Base-by-base conservation (phyloP, 2,888 invertebrate species). In the Apodemia mormo region DNA sequence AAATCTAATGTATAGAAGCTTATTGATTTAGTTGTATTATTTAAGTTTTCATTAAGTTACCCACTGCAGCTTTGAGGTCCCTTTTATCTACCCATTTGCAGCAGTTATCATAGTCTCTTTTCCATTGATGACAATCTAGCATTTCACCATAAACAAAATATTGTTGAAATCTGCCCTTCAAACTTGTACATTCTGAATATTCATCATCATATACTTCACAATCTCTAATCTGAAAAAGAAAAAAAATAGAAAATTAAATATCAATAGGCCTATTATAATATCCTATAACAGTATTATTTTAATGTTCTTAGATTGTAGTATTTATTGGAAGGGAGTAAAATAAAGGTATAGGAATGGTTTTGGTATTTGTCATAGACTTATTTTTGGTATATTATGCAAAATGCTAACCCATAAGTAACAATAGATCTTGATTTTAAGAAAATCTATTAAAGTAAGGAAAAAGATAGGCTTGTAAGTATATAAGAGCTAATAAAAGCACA, bases 141-240 rank as follows among this genome's bases (percentile, higher is more conserved):
- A 90, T 85, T 80, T 96, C 91, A 0, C 98, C 98, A 86, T 94
- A 94, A 71, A 98, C 94, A 83, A 97, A 98, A 83, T 97, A 96
- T 86, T 98, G 98, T 83, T 98, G 96, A 79, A 98, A 97, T 75
- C 97, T 94, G 0, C 94, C 96, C 85, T 90, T 95, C 30, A 97
- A 89, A 77, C 96, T 96, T 68, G 90, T 95, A 83, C 98, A 98
- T 76, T 98, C 97, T 33, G 94, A 92, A 81, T 97, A 97, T 90
- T 98, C 98, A 68, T 96, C 96, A 78, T 96, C 94, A 81, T 98
- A 98, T n/a, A 95, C 79, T n/a, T 94, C 87, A 85, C 97, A 97
- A 7, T 96, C 95, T 77, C 97, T 94, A 67, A 98, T 95, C 97
- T 97, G 82, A 37, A 89, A 92, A 40, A 40, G 7, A 1, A 40